These are phyloP conservation scores for Acropora yongei DNA, from an alignment of 64 coral and sea anemone species.

Conservation along the genomic window DNA sequence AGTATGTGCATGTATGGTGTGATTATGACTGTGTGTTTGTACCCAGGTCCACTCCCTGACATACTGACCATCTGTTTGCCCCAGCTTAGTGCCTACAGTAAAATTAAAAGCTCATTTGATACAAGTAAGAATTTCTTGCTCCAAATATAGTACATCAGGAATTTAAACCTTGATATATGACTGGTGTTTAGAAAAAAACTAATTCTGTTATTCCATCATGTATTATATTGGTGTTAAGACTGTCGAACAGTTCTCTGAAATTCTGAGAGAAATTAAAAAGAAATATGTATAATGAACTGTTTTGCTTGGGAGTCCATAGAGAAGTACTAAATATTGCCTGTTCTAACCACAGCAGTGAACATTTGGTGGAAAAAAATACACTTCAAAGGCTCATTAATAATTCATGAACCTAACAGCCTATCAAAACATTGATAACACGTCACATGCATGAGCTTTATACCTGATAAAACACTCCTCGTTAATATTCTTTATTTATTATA, in stretches of 20 bases:
- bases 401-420: no score
- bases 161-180: background rate
- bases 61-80: conserved; percentile 36
- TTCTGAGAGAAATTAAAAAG: background rate
- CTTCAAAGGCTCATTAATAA: no score
- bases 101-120: background rate
- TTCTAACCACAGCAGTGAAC: background rate
- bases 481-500: no score
- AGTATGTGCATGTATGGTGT: conserved; percentile 64
- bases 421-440: no score
- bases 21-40: conserved; percentile 28
- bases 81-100: conserved; percentile 39
- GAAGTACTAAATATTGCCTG: background rate
- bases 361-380: background rate
- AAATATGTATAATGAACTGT: background rate
- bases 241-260: conserved; percentile 1
- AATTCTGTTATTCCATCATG: background rate
- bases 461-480: no score
- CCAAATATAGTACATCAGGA: background rate
- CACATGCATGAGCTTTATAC: no score
- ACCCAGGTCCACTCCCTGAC: conserved; percentile 55
- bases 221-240: background rate
- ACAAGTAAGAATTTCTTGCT: background rate
- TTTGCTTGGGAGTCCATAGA: background rate
- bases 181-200: background rate